phyloP scores from a whole-genome alignment of 2,113 vertebrate genomes.

The Dipodomys stephensi region DNA sequence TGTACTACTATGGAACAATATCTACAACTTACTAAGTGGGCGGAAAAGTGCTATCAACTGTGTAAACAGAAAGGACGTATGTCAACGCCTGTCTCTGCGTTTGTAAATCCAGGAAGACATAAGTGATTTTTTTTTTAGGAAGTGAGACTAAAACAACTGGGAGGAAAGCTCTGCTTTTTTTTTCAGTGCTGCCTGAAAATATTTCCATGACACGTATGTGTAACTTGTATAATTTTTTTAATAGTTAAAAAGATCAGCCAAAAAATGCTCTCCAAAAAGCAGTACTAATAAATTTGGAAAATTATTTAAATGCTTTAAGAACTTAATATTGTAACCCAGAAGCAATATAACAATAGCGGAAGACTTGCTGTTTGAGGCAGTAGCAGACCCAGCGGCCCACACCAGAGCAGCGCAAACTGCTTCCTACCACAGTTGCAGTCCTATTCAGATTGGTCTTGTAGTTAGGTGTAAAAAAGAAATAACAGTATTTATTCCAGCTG shows the following conservation, averaged over 20 bases:
- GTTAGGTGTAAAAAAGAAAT: no score
- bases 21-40: accelerated
- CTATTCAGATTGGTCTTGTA: no score
- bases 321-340: no score
- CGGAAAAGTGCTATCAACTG: neutral
- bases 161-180: neutral
- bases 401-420: no score
- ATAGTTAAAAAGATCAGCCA: conserved; percentile 3
- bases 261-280: neutral
- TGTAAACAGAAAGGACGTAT: neutral
- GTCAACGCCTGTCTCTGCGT: neutral
- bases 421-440: no score
- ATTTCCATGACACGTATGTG: neutral
- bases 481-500: no score
- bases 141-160: neutral
- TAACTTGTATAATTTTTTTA: neutral
- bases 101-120: neutral
- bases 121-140: neutral
- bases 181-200: neutral
- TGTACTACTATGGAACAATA: neutral
- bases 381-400: no score
- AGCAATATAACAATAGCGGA: no score
- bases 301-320: no score
- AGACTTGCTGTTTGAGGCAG: no score
- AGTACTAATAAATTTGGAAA: neutral